Percentiles rank a stretch among this genome's conserved stretches.
These are phyloP conservation scores for Rhabdomys pumilio DNA, from an alignment of 2,797 vertebrate genomes.

Conservation along the genomic window DNA sequence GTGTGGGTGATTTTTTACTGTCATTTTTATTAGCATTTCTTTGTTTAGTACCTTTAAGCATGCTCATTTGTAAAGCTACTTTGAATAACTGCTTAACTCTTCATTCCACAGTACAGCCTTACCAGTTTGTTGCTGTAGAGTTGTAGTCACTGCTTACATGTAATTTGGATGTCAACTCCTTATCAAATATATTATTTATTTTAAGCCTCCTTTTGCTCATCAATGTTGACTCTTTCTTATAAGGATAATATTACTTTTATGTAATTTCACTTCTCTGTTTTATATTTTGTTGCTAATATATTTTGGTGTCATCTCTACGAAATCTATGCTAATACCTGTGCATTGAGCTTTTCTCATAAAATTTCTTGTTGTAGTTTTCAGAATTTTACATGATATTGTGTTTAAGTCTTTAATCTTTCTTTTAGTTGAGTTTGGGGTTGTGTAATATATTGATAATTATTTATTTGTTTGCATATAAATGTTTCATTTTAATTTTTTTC, in stretches of 20 bases:
- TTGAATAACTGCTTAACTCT: neutral
- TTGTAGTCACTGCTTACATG: neutral
- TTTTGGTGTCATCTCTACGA: neutral
- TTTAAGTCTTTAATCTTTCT: neutral
- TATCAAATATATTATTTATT: neutral
- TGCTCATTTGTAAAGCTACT: neutral
- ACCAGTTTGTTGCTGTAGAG: neutral
- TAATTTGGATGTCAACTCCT: neutral
- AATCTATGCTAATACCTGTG: neutral
- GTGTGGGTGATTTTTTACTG: neutral
- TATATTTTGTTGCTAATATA: neutral
- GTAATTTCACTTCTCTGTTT: neutral
- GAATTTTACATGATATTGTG: neutral
- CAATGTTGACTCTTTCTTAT: neutral
- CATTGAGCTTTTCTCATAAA: neutral
- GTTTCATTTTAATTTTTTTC: neutral
- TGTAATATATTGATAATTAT: neutral
- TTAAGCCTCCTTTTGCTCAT: neutral
- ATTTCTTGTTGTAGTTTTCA: neutral
- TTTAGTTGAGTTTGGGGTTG: neutral
- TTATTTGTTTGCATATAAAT: neutral
- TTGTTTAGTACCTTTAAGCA: neutral
- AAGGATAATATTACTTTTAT: neutral
- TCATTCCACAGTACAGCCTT: neutral
- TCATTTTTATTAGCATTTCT: neutral